A percentile compares a stretch with the other conserved stretches of the same genome.
These are phyloP conservation scores for Mionectes olivaceus DNA, from an alignment of 2,797 vertebrate genomes.

Conservation along the genomic window DNA sequence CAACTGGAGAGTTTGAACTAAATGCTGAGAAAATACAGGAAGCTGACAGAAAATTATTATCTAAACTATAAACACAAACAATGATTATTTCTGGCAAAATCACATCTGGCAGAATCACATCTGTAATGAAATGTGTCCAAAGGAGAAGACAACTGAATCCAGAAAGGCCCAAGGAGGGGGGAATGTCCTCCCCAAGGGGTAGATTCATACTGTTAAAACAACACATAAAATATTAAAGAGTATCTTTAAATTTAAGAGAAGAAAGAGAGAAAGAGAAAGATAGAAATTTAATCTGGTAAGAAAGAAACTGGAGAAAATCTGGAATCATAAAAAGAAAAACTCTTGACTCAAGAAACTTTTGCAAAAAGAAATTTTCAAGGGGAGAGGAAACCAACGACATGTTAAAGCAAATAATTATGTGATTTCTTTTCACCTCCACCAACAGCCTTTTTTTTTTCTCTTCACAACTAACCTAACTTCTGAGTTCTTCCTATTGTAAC, in stretches of 20 bases:
- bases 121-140: not conserved
- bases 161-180: not conserved
- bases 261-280: not conserved
- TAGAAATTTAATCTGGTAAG: not conserved
- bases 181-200: not conserved
- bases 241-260: not conserved
- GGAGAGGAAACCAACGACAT: not conserved
- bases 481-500: not conserved
- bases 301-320: not conserved
- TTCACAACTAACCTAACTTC: not conserved
- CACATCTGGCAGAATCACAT: not conserved
- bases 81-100: not conserved
- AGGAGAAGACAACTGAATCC: not conserved
- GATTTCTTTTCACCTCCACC: not conserved
- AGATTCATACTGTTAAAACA: not conserved
- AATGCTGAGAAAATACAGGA: not conserved
- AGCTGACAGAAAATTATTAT: not conserved
- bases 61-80: not conserved
- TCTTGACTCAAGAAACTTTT: not conserved
- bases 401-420: not conserved
- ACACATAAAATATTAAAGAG: not conserved
- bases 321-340: not conserved
- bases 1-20: not conserved
- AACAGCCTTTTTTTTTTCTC: not conserved
- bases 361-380: not conserved